These are phyloP conservation scores for Sebastes vulpes DNA, from an alignment of 2,797 vertebrate genomes.

Conservation along the genomic window DNA sequence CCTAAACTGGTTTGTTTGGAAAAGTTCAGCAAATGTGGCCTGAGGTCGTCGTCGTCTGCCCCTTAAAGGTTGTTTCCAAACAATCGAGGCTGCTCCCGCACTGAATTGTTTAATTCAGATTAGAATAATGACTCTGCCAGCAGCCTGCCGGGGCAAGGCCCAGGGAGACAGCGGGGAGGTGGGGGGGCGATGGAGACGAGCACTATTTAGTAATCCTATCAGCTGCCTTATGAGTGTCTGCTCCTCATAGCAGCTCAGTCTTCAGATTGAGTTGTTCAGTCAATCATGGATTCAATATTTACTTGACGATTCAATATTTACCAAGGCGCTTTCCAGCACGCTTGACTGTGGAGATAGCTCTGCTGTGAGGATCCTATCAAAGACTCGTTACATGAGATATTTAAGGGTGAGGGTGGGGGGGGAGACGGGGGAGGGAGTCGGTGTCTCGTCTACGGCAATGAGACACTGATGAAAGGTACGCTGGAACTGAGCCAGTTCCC, in stretches of 20 bases:
- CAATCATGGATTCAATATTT: constrained; percentile 81
- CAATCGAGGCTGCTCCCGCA: constrained; percentile 21
- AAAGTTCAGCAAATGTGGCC: constrained; percentile 48
- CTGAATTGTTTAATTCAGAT: constrained; percentile 58
- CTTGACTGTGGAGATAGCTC: constrained; percentile 37
- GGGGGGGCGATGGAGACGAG: constrained; percentile 27
- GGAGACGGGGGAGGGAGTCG: not conserved
- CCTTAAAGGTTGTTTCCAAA: constrained; percentile 36
- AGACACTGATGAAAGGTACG: constrained; percentile 37
- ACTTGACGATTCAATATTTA: constrained; percentile 76
- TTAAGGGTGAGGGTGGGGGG: constrained; percentile 15
- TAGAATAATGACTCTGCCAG: constrained; percentile 58
- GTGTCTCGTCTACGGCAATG: constrained; percentile 18
- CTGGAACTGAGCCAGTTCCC: constrained; percentile 50
- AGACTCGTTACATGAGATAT: constrained; percentile 52
- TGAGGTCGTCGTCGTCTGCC: constrained; percentile 25
- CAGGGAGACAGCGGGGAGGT: not conserved
- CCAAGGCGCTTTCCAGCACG: constrained; percentile 47
- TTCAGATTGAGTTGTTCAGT: constrained; percentile 74
- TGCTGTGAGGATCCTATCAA: constrained; percentile 55
- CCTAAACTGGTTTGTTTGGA: constrained; percentile 43
- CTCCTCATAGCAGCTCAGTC: constrained; percentile 52
- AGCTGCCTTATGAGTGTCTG: constrained; percentile 49
- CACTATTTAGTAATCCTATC: constrained; percentile 74
- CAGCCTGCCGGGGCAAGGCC: constrained; percentile 27